A percentile compares a stretch with the other conserved stretches of the same genome.
These are phyloP conservation scores for Dasyurus viverrinus DNA, from an alignment of 2,113 vertebrate genomes.

Conservation along the genomic window DNA sequence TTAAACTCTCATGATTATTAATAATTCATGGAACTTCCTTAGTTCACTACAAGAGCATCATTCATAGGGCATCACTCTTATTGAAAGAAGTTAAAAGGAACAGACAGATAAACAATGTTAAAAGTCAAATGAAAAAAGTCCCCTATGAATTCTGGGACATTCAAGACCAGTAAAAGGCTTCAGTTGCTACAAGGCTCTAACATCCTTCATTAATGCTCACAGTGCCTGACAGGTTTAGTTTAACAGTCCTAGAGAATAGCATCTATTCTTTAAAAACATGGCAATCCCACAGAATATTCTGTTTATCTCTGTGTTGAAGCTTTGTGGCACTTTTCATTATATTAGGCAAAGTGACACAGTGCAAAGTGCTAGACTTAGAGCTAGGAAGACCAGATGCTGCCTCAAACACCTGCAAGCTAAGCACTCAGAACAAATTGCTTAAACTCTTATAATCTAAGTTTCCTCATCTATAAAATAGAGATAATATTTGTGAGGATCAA, in stretches of 20 bases:
- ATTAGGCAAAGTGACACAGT: not conserved
- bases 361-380: not conserved
- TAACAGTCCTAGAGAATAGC: not conserved
- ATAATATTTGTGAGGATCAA: not conserved
- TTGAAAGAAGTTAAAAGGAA: conserved; percentile 63
- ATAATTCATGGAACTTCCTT: conserved; percentile 82
- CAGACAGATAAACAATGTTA: conserved; percentile 67
- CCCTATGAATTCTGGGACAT: conserved; percentile 37
- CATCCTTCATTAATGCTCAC: not conserved
- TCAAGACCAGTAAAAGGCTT: conserved; percentile 31
- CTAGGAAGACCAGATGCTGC: not conserved
- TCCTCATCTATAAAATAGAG: not conserved
- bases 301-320: not conserved
- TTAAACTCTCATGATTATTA: conserved; percentile 76
- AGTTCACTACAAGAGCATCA: conserved; percentile 77
- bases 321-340: not conserved
- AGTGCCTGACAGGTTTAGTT: not conserved
- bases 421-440: not conserved
- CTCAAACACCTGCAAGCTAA: not conserved
- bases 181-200: not conserved
- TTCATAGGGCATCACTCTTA: conserved; percentile 74
- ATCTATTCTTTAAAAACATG: conserved; percentile 6
- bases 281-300: conserved; percentile 11
- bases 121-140: conserved; percentile 54
- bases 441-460: not conserved